phyloP scores from a whole-genome alignment of 2,888 invertebrate species.

The Ptycholaimellus sp. region DNA sequence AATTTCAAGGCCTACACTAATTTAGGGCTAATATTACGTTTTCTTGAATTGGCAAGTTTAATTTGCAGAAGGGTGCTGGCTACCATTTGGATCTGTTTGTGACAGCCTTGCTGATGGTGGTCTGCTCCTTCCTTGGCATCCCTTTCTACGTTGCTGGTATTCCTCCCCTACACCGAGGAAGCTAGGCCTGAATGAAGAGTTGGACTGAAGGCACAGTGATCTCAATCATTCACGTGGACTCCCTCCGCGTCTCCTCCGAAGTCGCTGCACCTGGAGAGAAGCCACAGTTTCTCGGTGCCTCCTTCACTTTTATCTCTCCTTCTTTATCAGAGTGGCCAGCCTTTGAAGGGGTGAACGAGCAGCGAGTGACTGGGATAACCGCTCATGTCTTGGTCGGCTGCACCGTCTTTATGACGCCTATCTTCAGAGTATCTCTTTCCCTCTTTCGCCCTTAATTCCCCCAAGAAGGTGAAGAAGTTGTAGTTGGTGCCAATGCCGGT shows the following conservation, averaged over 20 bases:
- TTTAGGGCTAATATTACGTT: too few species aligned
- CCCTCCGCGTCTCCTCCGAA: constrained; percentile 52
- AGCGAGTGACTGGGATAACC: not conserved
- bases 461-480: constrained; percentile 25
- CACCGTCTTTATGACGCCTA: constrained; percentile 13
- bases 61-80: constrained; percentile 63
- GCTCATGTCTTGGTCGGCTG: not conserved
- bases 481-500: too few species aligned
- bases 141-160: constrained; percentile 87
- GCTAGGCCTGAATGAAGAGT: too few species aligned
- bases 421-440: too few species aligned
- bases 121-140: constrained; percentile 57
- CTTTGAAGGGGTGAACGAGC: not conserved
- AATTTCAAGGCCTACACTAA: too few species aligned
- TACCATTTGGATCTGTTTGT: constrained; percentile 80
- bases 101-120: constrained; percentile 52
- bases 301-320: constrained; percentile 11
- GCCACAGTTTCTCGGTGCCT: constrained; percentile 37
- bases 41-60: too few species aligned
- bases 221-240: constrained; percentile 70
- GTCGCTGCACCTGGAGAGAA: constrained; percentile 85
- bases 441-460: too few species aligned
- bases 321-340: not conserved
- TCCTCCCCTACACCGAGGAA: too few species aligned
- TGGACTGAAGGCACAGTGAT: constrained; percentile 53